A percentile compares a stretch with the other conserved stretches of the same genome.
These are phyloP conservation scores for Phyto melanocephala DNA, from an alignment of 2,888 invertebrate species.

Conservation along the genomic window DNA sequence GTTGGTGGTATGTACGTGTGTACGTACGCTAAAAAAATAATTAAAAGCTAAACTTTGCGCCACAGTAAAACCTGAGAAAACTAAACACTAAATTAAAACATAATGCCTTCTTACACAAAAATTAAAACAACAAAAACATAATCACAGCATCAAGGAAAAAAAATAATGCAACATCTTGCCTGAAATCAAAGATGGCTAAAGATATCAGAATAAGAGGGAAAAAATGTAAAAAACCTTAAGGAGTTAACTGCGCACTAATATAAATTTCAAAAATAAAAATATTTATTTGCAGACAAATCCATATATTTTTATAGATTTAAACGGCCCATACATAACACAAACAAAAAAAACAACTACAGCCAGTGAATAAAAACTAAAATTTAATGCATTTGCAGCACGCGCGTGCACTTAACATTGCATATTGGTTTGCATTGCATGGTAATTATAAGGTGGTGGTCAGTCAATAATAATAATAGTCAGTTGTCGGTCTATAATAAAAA, in stretches of 20 bases:
- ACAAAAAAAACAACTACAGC: conserved; percentile 25
- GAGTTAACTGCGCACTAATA: not conserved
- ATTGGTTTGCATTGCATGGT: conserved; percentile 47
- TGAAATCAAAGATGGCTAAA: conserved; percentile 6
- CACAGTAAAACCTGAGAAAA: not conserved
- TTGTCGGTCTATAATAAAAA: conserved; percentile 54
- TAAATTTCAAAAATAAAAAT: conserved; percentile 13
- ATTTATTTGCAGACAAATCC: not conserved
- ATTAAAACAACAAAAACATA: not conserved
- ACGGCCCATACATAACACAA: not conserved
- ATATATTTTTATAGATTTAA: not conserved
- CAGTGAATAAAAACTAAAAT: conserved; percentile 28
- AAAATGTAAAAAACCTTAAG: not conserved
- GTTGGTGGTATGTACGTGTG: conserved; percentile 5
- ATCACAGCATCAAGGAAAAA: not conserved
- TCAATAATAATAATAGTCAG: conserved; percentile 52
- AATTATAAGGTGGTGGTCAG: conserved; percentile 62
- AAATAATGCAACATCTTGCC: not conserved
- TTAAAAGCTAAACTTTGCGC: conserved; percentile 61
- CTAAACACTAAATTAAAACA: conserved; percentile 65
- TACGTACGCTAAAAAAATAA: conserved; percentile 64
- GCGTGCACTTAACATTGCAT: conserved; percentile 48
- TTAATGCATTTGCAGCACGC: conserved; percentile 61
- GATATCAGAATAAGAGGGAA: not conserved
- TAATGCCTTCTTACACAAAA: conserved; percentile 35